Percentiles rank a stretch among this genome's conserved stretches.
Evolutionary conservation across 2,113 vertebrate species (phyloP).

Genomic region (Chinchilla lanigera): DNA sequence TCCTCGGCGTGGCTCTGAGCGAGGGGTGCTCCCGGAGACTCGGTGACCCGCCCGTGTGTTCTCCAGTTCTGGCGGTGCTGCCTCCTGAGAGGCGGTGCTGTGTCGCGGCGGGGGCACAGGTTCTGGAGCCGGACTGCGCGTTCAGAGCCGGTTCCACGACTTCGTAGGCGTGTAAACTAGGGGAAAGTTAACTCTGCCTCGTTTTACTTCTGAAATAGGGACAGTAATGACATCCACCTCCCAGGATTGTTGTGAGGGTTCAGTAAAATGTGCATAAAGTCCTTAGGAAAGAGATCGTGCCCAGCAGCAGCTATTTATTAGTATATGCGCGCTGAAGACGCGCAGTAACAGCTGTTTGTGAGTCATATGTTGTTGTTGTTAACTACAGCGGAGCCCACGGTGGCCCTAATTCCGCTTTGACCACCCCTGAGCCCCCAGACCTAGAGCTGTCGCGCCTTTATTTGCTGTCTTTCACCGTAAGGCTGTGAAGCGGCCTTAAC

Average conservation of each 20-base stretch:
- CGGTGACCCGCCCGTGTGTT: not conserved
- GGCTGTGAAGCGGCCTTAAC: not conserved
- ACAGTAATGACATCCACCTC: not conserved
- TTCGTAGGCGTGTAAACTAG: not conserved
- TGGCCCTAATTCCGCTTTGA: not conserved
- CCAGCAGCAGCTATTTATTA: not conserved
- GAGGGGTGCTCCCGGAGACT: not conserved
- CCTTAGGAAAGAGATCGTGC: not conserved
- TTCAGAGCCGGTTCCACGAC: too few species aligned
- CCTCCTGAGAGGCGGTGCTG: not conserved
- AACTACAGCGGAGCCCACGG: not conserved
- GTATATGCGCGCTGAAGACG: not conserved
- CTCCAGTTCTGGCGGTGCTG: accelerated
- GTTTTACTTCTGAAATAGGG: not conserved
- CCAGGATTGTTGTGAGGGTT: not conserved
- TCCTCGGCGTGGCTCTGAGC: not conserved
- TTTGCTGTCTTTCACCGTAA: not conserved
- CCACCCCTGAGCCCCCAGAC: not conserved
- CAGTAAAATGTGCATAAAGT: not conserved
- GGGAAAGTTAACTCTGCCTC: not conserved
- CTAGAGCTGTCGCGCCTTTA: not conserved
- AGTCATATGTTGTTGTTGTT: not conserved
- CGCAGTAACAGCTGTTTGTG: not conserved
- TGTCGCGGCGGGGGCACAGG: too few species aligned
- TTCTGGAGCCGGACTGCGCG: not conserved